Evolutionary conservation across 2,888 invertebrate genomes (phyloP), one percentile per base, ranked within the genome.

Genomic region (Eueremaeus valkanovi): DNA sequence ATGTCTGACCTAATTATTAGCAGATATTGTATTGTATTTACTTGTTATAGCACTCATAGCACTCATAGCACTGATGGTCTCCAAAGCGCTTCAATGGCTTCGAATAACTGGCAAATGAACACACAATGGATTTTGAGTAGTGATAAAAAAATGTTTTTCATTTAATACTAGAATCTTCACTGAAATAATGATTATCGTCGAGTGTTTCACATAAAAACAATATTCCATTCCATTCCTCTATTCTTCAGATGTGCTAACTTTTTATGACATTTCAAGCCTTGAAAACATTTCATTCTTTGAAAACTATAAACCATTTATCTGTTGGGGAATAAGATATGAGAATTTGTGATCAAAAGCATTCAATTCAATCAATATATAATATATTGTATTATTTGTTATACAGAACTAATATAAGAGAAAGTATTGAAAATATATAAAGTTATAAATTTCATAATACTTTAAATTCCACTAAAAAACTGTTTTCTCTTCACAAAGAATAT

Each of bases 1-100:
- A 51, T 51, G 51, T n/a, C 18, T 51, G 51, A 51, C 51, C 51
- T 51, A 51, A 51, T 51, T 51, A 51, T 51, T 21, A 51, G 51
- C 16, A n/a, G 51, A 51, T 51, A 51, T 51, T 11, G 5, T n/a
- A 5, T 18, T 6, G 6, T 21, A 51, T 51, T 9, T 9, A 18
- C 51, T 51, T 36, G 36, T 5, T 36, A 36, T 5, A 36, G 36
- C 36, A 36, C 36, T 36, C 6, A 11, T 36, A 36, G 36, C 11
- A 36, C 36, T 8, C 36, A 8, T 36, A 36, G 36, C 11, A 11
- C 9, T 6, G 51, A n/a, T 51, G 51, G 18, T 51, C 51, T 51
- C 6, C 36, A 51, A 6, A 5, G 18, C 51, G 51, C 51, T 51
- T 18, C n/a, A 51, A 51, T 51, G 51, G 18, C 51, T 51, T 51